These are phyloP conservation scores for Pitta sordida DNA, from an alignment of 2,113 vertebrate species.

Conservation along the genomic window DNA sequence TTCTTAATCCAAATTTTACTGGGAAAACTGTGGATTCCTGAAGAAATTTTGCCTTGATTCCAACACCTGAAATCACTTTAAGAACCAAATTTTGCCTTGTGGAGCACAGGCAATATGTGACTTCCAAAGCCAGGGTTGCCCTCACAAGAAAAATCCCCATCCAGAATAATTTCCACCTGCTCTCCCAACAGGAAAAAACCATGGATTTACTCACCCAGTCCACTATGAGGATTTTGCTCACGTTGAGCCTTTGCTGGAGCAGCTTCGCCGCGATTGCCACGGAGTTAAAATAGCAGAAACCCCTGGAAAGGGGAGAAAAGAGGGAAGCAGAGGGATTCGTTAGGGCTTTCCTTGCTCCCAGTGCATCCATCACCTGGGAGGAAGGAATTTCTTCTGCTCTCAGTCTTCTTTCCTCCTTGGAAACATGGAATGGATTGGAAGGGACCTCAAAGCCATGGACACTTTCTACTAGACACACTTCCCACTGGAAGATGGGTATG, in stretches of 20 bases:
- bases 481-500: neutral
- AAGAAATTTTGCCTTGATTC: neutral
- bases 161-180: neutral
- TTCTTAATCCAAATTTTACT: neutral
- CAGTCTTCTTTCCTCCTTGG: neutral
- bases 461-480: neutral
- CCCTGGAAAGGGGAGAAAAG: slow-evolving; percentile 75
- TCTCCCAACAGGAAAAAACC: neutral
- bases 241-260: slow-evolving; percentile 90
- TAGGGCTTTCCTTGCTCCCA: neutral
- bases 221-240: slow-evolving; percentile 97
- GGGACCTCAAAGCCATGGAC: neutral
- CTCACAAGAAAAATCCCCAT: neutral
- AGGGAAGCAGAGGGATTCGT: neutral
- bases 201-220: slow-evolving; percentile 89
- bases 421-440: neutral
- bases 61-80: neutral
- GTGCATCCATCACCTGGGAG: neutral
- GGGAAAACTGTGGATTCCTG: neutral
- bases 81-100: neutral
- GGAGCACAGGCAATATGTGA: neutral
- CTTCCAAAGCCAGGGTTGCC: neutral
- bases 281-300: slow-evolving; percentile 99
- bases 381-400: neutral
- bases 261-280: slow-evolving; percentile 95